phyloP scores from a whole-genome alignment of 2,797 vertebrate genomes.

The Helostoma temminkii region DNA sequence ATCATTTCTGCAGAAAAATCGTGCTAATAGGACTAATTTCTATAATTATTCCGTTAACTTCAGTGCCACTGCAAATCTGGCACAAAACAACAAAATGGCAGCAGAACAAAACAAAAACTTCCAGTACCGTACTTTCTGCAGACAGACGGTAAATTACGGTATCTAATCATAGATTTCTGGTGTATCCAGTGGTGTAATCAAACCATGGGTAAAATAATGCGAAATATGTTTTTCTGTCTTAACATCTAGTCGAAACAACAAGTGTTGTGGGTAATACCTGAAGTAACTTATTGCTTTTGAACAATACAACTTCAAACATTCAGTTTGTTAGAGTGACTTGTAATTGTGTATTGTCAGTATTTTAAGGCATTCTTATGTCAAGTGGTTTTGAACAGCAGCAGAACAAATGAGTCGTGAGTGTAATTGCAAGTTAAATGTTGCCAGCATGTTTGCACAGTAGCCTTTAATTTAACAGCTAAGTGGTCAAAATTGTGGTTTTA shows the following conservation, averaged over 20 bases:
- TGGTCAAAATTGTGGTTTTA: constrained; percentile 13
- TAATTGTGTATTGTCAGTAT: too few relatives aligned
- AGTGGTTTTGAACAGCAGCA: not conserved
- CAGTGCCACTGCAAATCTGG: not conserved
- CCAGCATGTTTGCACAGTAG: not conserved
- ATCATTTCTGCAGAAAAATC: not conserved
- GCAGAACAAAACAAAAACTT: not conserved
- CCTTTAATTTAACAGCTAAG: constrained; percentile 5
- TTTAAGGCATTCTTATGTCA: not conserved
- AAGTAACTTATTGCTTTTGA: not conserved
- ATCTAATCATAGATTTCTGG: not conserved
- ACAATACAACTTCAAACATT: not conserved
- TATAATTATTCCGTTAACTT: not conserved
- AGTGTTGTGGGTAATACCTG: not conserved
- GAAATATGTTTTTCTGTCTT: not conserved
- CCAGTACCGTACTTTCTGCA: too few relatives aligned
- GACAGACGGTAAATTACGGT: too few relatives aligned
- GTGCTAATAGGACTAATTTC: not conserved
- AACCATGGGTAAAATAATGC: not conserved
- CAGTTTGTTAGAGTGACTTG: too few relatives aligned
- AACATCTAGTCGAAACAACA: not conserved
- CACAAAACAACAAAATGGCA: not conserved
- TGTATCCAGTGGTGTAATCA: not conserved
- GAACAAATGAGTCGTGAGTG: constrained; percentile 16
- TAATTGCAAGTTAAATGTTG: constrained; percentile 18